Evolutionary conservation across 2,113 vertebrate species (phyloP).

Genomic region (Ammodytes marinus): DNA sequence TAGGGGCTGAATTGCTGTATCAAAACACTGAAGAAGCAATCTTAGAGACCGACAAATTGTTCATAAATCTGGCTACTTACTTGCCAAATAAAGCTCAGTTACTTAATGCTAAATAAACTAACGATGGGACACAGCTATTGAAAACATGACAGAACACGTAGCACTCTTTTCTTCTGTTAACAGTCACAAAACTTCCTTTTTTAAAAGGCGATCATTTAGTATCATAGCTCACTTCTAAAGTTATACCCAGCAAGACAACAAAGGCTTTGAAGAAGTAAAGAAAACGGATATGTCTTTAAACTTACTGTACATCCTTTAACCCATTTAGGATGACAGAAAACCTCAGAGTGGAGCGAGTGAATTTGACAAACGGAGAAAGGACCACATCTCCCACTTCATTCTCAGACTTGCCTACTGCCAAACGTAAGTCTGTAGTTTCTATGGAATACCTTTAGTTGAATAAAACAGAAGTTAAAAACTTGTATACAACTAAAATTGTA

Average conservation of each 20-base stretch:
- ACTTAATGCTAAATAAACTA: neutral
- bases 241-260: neutral
- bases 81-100: neutral
- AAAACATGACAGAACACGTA: neutral
- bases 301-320: neutral
- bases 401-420: constrained; percentile 97
- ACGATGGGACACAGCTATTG: neutral
- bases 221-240: neutral
- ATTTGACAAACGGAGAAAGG: constrained; percentile 91
- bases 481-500: neutral
- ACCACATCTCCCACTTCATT: constrained; percentile 98
- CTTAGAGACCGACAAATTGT: neutral
- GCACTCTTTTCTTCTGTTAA: neutral
- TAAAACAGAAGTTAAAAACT: neutral
- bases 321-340: constrained; percentile 83
- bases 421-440: constrained; percentile 85
- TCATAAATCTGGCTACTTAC: neutral
- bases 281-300: neutral
- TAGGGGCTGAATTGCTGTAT: neutral
- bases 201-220: neutral
- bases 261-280: neutral
- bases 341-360: constrained; percentile 58
- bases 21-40: neutral
- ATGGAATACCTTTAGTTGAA: neutral
- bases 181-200: neutral